Evolutionary conservation across 2,113 vertebrate species (phyloP).

Genomic region (Tychaedon coryphoeus): DNA sequence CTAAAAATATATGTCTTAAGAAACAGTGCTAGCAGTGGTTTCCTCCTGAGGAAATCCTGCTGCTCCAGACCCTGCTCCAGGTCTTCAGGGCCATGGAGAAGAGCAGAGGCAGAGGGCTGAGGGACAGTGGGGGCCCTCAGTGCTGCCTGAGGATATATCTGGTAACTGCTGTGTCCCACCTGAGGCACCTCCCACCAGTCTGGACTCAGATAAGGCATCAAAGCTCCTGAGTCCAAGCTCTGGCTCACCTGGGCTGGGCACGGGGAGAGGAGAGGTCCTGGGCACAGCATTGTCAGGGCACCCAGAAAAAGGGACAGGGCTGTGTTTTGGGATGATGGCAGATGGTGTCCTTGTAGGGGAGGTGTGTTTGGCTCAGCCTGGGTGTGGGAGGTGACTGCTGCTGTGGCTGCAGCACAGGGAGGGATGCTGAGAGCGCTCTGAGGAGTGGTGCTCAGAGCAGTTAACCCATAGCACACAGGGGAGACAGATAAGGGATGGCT

Average conservation of each 20-base stretch:
- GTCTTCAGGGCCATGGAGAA: background rate
- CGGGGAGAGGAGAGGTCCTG: background rate
- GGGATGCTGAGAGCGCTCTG: background rate
- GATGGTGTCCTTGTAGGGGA: background rate
- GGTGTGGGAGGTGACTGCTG: background rate
- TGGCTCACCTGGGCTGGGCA: background rate
- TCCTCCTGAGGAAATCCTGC: background rate
- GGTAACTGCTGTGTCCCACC: background rate
- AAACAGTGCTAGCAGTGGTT: background rate
- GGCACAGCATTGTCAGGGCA: background rate
- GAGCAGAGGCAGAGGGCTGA: background rate
- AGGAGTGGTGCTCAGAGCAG: background rate
- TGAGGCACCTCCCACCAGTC: background rate
- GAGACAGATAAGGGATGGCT: background rate
- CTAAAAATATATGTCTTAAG: background rate
- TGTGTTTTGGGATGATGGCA: accelerated
- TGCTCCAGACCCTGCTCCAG: background rate
- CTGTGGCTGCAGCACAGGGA: background rate
- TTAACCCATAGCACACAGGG: background rate
- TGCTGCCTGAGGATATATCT: background rate
- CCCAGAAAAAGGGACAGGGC: background rate
- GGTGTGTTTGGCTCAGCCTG: background rate
- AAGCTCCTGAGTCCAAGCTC: background rate
- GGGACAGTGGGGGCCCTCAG: accelerated
- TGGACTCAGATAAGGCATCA: background rate